Percentiles rank a stretch among this genome's conserved stretches.
phyloP scores from a whole-genome alignment of 2,113 vertebrate genomes.

The Muscicapa adusta region DNA sequence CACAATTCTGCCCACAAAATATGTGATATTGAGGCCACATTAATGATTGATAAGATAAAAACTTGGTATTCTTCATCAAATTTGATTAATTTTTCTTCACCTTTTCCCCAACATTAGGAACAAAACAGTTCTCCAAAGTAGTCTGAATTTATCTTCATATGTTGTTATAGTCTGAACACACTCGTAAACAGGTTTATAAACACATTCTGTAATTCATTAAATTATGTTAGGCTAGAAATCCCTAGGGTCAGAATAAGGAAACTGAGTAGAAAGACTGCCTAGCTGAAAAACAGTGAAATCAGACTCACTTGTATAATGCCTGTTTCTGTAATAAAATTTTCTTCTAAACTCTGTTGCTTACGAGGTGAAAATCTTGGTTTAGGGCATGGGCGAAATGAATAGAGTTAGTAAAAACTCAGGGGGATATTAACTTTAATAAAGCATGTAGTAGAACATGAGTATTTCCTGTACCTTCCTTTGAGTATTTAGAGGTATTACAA shows the following conservation, averaged over 20 bases:
- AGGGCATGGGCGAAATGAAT: neutral
- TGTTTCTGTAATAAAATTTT: neutral
- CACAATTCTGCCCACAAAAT: neutral
- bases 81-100: neutral
- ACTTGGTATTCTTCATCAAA: neutral
- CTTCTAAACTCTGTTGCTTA: neutral
- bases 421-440: neutral
- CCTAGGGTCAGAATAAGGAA: neutral
- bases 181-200: neutral
- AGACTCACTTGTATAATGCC: neutral
- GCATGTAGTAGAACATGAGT: neutral
- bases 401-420: neutral
- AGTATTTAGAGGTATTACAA: neutral
- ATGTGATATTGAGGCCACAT: accelerated
- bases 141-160: neutral
- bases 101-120: neutral
- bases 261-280: neutral
- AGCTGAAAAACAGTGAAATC: neutral
- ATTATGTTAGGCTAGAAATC: neutral
- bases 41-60: neutral
- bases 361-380: neutral
- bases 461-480: neutral
- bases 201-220: neutral
- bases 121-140: neutral
- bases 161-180: neutral